Conservation (phyloP, 2,888 invertebrate species). For the Agonum fuliginosum region DNA sequence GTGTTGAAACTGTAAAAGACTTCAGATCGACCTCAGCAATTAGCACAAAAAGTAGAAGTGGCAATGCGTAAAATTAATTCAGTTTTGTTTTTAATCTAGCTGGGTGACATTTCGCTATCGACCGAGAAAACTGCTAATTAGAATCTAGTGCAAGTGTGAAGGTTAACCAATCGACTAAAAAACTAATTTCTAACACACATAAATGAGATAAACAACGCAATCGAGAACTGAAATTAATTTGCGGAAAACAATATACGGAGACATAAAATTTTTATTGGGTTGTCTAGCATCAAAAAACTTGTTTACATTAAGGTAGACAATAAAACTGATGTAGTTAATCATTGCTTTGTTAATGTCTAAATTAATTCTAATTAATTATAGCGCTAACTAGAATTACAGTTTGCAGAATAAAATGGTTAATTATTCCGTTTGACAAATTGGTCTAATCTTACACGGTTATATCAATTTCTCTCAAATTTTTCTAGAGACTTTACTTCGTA, state of each 20-base stretch:
- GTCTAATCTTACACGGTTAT: too few species aligned
- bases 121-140: constrained; percentile 6
- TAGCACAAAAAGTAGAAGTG: constrained; percentile 2
- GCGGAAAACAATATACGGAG: neutral
- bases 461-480: too few species aligned
- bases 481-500: too few species aligned
- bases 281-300: neutral
- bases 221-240: neutral
- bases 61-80: neutral
- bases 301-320: neutral
- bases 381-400: neutral
- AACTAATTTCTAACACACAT: neutral
- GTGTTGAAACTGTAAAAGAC: too few species aligned
- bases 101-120: neutral
- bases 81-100: neutral
- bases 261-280: neutral
- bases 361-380: neutral
- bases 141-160: constrained; percentile 35
- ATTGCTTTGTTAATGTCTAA: neutral
- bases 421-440: too few species aligned
- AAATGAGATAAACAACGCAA: neutral
- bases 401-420: too few species aligned
- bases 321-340: neutral
- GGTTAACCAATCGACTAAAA: constrained; percentile 12
- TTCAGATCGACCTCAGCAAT: too few species aligned